Percentiles rank a stretch among this genome's conserved stretches.
phyloP scores from a whole-genome alignment of 2,113 vertebrate species.

The Poeciliopsis prolifica region DNA sequence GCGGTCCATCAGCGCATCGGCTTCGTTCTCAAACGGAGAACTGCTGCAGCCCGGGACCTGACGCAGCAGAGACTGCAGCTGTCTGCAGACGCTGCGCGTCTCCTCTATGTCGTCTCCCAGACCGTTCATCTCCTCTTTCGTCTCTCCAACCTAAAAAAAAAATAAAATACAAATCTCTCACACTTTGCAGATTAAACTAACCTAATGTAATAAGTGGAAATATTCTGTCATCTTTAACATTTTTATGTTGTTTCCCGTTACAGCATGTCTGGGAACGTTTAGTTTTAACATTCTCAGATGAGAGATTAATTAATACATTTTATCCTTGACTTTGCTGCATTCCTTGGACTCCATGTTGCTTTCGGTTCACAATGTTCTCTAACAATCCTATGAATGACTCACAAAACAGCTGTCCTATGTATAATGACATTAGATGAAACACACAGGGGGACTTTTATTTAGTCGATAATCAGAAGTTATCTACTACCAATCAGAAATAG shows the following conservation, averaged over 20 bases:
- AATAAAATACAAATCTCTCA: not conserved
- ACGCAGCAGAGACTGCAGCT: conserved; percentile 87
- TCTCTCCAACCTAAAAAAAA: conserved; percentile 80
- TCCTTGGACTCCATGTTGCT: too few species aligned
- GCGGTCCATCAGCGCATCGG: conserved; percentile 88
- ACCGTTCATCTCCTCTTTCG: conserved; percentile 84
- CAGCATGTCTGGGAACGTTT: too few species aligned
- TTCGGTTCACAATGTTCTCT: too few species aligned
- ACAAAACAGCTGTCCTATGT: too few species aligned
- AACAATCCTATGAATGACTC: not conserved
- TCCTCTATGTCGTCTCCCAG: conserved; percentile 84
- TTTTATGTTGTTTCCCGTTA: too few species aligned
- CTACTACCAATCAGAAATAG: not conserved
- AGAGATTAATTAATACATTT: too few species aligned
- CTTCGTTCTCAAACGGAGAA: conserved; percentile 85
- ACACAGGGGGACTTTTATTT: not conserved
- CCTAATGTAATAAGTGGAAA: not conserved
- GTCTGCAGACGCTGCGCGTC: conserved; percentile 87
- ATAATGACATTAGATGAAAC: too few species aligned
- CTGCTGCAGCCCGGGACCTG: conserved; percentile 83
- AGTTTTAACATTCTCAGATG: too few species aligned
- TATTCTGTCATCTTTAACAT: too few species aligned
- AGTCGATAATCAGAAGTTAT: not conserved
- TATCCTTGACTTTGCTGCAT: too few species aligned
- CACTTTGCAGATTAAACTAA: too few species aligned